Conservation (phyloP, 2,888 invertebrate genomes). For the Trissonchulus latispiculum region DNA sequence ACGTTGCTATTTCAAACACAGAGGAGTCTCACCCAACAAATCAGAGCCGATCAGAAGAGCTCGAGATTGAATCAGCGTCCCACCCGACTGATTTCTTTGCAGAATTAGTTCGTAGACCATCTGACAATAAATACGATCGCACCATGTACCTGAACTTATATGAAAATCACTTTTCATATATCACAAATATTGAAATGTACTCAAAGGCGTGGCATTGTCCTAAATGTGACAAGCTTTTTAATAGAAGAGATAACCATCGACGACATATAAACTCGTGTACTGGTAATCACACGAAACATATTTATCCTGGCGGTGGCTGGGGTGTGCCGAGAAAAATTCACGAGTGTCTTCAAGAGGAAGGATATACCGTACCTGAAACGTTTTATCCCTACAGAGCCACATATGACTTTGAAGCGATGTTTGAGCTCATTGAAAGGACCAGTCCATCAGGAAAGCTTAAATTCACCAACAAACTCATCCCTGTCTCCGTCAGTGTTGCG, state of each 20-base stretch:
- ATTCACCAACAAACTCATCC: background rate
- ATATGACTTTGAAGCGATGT: constrained; percentile 11
- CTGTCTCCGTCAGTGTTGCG: background rate
- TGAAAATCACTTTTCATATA: background rate
- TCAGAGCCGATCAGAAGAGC: background rate
- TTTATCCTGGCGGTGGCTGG: background rate
- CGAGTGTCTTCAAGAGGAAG: background rate
- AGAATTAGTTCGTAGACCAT: background rate
- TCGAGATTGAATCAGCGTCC: background rate
- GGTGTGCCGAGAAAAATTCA: background rate
- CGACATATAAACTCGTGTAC: background rate
- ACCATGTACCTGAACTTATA: constrained; percentile 5
- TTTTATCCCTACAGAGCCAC: background rate
- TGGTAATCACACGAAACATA: background rate
- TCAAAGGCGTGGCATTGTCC: background rate
- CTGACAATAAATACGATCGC: background rate
- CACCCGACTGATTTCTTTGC: background rate
- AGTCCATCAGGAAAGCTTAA: background rate
- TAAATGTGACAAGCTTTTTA: constrained; percentile 1
- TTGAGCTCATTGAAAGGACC: background rate
- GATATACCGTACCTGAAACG: background rate
- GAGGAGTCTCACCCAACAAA: background rate
- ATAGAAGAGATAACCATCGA: background rate
- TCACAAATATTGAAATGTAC: background rate
- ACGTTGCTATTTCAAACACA: background rate